A percentile compares a stretch with the other conserved stretches of the same genome.
phyloP scores from a whole-genome alignment of 2,888 invertebrate species.

The Matsumyia berberina region DNA sequence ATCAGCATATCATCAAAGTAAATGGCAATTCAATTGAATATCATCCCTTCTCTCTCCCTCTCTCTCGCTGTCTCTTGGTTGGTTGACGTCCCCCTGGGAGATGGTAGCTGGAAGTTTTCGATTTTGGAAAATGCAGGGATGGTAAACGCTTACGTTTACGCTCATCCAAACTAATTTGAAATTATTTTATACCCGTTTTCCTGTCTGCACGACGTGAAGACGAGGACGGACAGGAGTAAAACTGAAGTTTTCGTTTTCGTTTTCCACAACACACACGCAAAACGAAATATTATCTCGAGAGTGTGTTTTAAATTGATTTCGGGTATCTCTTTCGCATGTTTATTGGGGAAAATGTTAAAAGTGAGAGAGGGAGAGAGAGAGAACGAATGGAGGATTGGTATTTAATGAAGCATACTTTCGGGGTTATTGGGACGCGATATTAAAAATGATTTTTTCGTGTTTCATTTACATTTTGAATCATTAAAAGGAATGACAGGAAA shows the following conservation, averaged over 20 bases:
- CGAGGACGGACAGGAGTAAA: slow-evolving; percentile 5
- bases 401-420: slow-evolving; percentile 72
- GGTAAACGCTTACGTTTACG: slow-evolving; percentile 47
- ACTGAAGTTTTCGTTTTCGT: background rate
- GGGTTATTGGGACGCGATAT: slow-evolving; percentile 63
- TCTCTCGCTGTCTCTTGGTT: background rate
- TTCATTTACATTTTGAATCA: slow-evolving; percentile 60
- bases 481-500: slow-evolving; percentile 37
- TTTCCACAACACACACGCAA: background rate
- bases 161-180: slow-evolving; percentile 64
- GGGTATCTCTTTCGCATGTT: slow-evolving; percentile 62
- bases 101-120: slow-evolving; percentile 38
- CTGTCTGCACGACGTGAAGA: background rate
- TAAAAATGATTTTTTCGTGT: slow-evolving; percentile 68
- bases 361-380: background rate
- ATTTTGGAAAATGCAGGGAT: slow-evolving; percentile 42
- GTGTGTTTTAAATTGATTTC: slow-evolving; percentile 72
- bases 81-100: slow-evolving; percentile 3
- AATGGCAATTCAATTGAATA: slow-evolving; percentile 70
- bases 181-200: slow-evolving; percentile 50
- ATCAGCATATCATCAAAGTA: slow-evolving; percentile 73
- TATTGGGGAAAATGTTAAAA: slow-evolving; percentile 42
- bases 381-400: slow-evolving; percentile 46
- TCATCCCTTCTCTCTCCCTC: slow-evolving; percentile 11
- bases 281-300: slow-evolving; percentile 50